These are phyloP conservation scores for Gouania willdenowi DNA, from an alignment of 2,797 vertebrate genomes.

Conservation along the genomic window DNA sequence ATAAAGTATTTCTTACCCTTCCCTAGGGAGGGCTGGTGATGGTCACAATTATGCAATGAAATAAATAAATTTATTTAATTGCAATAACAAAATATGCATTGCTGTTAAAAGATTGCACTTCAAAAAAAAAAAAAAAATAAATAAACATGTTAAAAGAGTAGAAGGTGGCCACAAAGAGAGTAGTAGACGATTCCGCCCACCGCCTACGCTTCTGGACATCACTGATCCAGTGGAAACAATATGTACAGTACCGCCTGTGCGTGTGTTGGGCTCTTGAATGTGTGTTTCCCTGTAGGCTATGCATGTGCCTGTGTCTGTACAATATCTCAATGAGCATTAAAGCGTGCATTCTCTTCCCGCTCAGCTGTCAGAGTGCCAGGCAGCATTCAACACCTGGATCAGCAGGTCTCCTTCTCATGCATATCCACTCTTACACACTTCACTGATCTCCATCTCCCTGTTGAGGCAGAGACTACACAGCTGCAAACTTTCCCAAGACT, in stretches of 20 bases:
- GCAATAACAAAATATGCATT: too few species aligned
- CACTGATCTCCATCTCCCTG: slow-evolving; percentile 51
- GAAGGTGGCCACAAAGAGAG: too few species aligned
- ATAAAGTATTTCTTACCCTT: too few species aligned
- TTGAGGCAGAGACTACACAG: slow-evolving; percentile 50
- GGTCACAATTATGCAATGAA: too few species aligned
- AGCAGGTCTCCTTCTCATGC: slow-evolving; percentile 57
- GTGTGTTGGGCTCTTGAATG: slow-evolving; percentile 6
- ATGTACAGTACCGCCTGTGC: slow-evolving; percentile 11
- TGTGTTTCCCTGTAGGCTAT: slow-evolving; percentile 25
- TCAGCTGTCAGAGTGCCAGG: slow-evolving; percentile 55
- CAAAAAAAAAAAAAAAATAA: too few species aligned
- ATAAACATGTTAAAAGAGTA: too few species aligned
- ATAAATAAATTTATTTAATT: too few species aligned
- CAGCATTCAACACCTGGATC: slow-evolving; percentile 68
- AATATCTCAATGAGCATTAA: slow-evolving; percentile 36
- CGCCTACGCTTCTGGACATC: too few species aligned
- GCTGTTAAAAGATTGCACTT: too few species aligned
- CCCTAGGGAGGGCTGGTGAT: too few species aligned
- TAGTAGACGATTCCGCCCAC: too few species aligned
- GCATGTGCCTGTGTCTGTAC: slow-evolving; percentile 27
- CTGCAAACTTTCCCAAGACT: slow-evolving; percentile 63
- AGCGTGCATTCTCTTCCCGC: slow-evolving; percentile 24
- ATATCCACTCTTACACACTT: slow-evolving; percentile 61
- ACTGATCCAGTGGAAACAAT: slow-evolving; percentile 50